Conservation (phyloP, 2,113 vertebrate species). For the Misgurnus mizolepis region DNA sequence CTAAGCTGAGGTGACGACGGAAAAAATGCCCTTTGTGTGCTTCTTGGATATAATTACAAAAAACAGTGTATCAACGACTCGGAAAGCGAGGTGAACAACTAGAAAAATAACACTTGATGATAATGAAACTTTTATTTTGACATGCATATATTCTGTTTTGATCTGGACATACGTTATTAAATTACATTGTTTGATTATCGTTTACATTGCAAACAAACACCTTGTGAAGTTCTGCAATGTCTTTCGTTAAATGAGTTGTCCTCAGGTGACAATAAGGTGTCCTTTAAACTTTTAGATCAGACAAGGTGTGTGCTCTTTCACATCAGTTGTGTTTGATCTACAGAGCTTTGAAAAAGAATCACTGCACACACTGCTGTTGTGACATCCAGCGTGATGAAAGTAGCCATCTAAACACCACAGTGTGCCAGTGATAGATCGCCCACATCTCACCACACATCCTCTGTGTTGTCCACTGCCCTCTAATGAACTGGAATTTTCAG, state of each 20-base stretch:
- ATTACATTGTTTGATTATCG: too few relatives aligned
- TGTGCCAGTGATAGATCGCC: slow-evolving; percentile 44
- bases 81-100: too few relatives aligned
- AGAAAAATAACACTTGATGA: too few relatives aligned
- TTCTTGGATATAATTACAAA: too few relatives aligned
- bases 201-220: too few relatives aligned
- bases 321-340: slow-evolving; percentile 31
- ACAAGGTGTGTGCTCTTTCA: background rate
- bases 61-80: too few relatives aligned
- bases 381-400: slow-evolving; percentile 52
- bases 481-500: background rate
- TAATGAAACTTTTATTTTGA: too few relatives aligned
- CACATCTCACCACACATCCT: background rate
- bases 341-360: background rate
- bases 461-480: slow-evolving; percentile 16
- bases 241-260: background rate
- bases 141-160: too few relatives aligned
- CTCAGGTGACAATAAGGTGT: background rate
- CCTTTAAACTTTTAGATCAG: slow-evolving; percentile 10
- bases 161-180: too few relatives aligned
- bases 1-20: too few relatives aligned
- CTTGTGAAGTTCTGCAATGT: background rate
- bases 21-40: too few relatives aligned
- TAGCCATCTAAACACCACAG: slow-evolving; percentile 37
- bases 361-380: slow-evolving; percentile 16